Conservation (phyloP, 2,797 vertebrate genomes). For the Thripadectes ignobilis region DNA sequence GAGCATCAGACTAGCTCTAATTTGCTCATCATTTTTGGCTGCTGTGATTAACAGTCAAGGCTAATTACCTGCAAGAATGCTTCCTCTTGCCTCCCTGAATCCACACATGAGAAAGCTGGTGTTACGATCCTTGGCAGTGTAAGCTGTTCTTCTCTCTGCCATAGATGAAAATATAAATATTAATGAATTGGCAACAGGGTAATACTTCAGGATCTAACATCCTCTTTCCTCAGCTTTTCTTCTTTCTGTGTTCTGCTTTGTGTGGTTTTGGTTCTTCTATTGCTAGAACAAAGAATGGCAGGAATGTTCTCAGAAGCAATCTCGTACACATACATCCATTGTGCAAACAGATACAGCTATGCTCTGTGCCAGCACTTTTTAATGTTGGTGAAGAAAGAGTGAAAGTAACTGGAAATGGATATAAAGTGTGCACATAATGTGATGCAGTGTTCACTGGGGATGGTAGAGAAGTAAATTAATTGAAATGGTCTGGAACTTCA, state of each 20-base stretch:
- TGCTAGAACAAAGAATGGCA: background rate
- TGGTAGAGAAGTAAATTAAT: background rate
- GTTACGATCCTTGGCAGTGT: background rate
- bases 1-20: constrained; percentile 25
- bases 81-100: constrained; percentile 3
- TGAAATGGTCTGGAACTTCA: background rate
- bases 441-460: background rate
- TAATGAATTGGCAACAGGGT: background rate
- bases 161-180: background rate
- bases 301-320: background rate
- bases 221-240: background rate
- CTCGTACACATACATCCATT: background rate
- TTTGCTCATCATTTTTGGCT: constrained; percentile 51
- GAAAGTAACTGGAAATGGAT: background rate
- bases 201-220: background rate
- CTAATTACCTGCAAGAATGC: constrained; percentile 49
- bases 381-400: background rate
- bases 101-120: background rate
- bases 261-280: background rate
- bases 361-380: background rate
- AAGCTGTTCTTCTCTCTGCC: background rate
- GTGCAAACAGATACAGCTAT: background rate
- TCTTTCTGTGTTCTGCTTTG: background rate
- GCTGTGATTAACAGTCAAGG: constrained; percentile 55
- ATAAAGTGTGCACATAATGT: background rate